Evolutionary conservation across 2,888 invertebrate species (phyloP), one percentile per base, ranked within the genome.

Genomic region (Chalcosyrphus nemorum): DNA sequence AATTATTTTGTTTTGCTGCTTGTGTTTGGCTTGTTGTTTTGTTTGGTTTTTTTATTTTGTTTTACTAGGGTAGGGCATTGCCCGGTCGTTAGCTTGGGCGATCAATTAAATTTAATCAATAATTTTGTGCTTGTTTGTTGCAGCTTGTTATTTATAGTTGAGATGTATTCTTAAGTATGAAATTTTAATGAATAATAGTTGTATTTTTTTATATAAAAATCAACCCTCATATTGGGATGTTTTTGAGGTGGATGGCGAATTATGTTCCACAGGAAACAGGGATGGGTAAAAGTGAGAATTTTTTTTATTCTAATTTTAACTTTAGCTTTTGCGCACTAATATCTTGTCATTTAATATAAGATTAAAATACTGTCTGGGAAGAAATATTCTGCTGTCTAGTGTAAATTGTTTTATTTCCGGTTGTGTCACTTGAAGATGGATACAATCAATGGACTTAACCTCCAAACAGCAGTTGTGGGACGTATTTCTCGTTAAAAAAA

Each of bases 101-200:
- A 78, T 71, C 71, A 81, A 81, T 81, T 77, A 76, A 76, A 71
- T 68, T 59, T 43, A 75, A 81, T 76, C 75, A 65, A 75, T 74
- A 74, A 45, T 74, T 74, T 32, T 13, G 32, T 17, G 24, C 41
- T n/a, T n/a, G n/a, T n/a, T n/a, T 59, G 54, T 9, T 13, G 59
- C 43, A 43, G 72, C 38, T 65, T 38, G 38, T 3, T 52, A 43
- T 41, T 76, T 35, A 11, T 4, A 41, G 41, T 41, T 13, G 15
- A 6, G 13, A 0, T 41, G 13, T 13, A 41, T 15, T 41, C 4
- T 4, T 41, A 13, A 4, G 4, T 41, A 4, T 2, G 2, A 0
- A 1, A 3, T 17, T 0, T 19, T 45, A 19, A 17, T 43, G 17
- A 7, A 17, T 9, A 17, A 9, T 17, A 43, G 38, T n/a, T 38